Conservation (phyloP, 1,140 invertebrate genomes). For the Achroia grisella region DNA sequence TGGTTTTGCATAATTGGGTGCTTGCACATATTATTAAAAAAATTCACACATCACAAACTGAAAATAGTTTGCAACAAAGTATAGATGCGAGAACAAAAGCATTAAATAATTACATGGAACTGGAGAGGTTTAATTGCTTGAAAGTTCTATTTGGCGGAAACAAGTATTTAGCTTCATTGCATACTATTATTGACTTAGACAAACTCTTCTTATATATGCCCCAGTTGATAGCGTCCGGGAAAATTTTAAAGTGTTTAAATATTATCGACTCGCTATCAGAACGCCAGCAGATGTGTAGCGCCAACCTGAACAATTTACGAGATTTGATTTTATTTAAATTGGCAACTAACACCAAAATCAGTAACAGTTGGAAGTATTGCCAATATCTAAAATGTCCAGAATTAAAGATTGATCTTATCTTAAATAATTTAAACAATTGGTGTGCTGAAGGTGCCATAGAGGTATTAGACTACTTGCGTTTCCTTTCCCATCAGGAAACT, state of each 20-base stretch:
- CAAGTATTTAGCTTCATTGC: slow-evolving; percentile 63
- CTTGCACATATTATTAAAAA: slow-evolving; percentile 69
- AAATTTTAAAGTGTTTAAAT: slow-evolving; percentile 57
- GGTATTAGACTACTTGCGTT: slow-evolving; percentile 57
- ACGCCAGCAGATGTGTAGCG: slow-evolving; percentile 47
- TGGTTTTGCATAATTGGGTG: slow-evolving; percentile 69
- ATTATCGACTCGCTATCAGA: slow-evolving; percentile 62
- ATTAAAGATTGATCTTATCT: slow-evolving; percentile 49
- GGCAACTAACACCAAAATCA: slow-evolving; percentile 46
- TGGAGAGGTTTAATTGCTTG: slow-evolving; percentile 55
- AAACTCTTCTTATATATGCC: slow-evolving; percentile 53
- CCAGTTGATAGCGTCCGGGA: slow-evolving; percentile 46
- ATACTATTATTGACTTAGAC: slow-evolving; percentile 59
- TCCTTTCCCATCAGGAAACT: slow-evolving; percentile 38
- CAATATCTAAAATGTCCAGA: slow-evolving; percentile 58
- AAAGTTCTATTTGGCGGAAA: slow-evolving; percentile 61
- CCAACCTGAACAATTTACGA: slow-evolving; percentile 52
- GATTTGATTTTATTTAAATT: slow-evolving; percentile 66
- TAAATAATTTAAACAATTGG: slow-evolving; percentile 63
- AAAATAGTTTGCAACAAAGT: slow-evolving; percentile 56
- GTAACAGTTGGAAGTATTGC: slow-evolving; percentile 65
- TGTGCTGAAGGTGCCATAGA: slow-evolving; percentile 59
- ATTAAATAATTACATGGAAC: slow-evolving; percentile 64
- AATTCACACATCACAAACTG: slow-evolving; percentile 57
- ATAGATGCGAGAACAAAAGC: slow-evolving; percentile 62